Conservation (phyloP, 1,140 invertebrate species). For the Aphis gossypii region DNA sequence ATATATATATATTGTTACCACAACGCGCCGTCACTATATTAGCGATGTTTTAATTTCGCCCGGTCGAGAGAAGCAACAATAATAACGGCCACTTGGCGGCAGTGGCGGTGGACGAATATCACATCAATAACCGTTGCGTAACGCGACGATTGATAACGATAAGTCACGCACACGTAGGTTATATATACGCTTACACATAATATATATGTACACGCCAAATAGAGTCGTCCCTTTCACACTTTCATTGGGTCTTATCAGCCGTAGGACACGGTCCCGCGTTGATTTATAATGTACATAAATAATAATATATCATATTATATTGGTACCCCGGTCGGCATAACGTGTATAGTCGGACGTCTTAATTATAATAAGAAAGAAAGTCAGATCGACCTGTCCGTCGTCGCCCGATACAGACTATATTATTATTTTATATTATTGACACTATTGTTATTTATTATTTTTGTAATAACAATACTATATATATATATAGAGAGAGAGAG, state of each 20-base stretch:
- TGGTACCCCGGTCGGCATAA: neutral
- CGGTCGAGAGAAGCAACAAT: neutral
- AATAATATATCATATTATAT: neutral
- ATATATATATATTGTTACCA: neutral
- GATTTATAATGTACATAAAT: conserved; percentile 20
- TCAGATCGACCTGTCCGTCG: neutral
- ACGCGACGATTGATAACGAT: conserved; percentile 47
- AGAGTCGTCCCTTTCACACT: conserved; percentile 40
- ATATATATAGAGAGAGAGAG: no score
- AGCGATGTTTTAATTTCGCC: conserved; percentile 47
- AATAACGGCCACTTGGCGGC: conserved; percentile 33
- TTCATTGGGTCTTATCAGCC: conserved; percentile 9
- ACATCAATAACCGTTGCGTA: conserved; percentile 38
- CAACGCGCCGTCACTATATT: neutral
- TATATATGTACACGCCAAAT: neutral
- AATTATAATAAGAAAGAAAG: neutral
- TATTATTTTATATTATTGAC: neutral
- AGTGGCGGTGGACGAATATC: neutral
- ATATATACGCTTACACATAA: neutral
- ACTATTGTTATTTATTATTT: neutral
- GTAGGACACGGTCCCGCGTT: neutral
- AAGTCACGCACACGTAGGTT: conserved; percentile 41
- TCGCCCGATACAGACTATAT: neutral
- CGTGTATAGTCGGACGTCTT: neutral
- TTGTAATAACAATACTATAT: neutral